Evolutionary conservation across 1,140 invertebrate species (phyloP).

Genomic region (Drosophila pseudoobscura): DNA sequence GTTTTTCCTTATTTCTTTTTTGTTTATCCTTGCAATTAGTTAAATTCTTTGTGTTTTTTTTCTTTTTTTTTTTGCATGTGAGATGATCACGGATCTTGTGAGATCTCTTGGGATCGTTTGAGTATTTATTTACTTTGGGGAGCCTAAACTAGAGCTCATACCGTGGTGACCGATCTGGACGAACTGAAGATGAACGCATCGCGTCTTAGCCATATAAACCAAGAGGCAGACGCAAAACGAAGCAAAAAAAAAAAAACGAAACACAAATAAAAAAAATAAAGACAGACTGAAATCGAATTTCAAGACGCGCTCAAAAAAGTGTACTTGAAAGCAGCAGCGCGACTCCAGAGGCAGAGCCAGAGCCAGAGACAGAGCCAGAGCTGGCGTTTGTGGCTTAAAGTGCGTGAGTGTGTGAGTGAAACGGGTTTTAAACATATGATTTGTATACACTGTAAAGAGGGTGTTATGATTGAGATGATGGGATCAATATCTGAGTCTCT

Average conservation of each 20-base stretch:
- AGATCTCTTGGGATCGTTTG: slow-evolving; percentile 29
- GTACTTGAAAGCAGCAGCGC: slow-evolving; percentile 56
- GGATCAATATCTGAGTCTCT: no score
- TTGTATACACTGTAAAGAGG: slow-evolving; percentile 40
- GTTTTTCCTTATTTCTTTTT: slow-evolving; percentile 2
- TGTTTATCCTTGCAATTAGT: slow-evolving; percentile 57
- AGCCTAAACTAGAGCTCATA: slow-evolving; percentile 82
- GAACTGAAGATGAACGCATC: slow-evolving; percentile 82
- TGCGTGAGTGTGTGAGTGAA: slow-evolving; percentile 57
- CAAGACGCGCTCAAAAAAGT: slow-evolving; percentile 28
- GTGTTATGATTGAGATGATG: no score
- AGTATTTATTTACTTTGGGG: slow-evolving; percentile 61
- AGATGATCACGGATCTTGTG: slow-evolving; percentile 4
- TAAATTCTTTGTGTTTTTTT: slow-evolving; percentile 21
- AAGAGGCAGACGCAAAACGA: slow-evolving; percentile 54
- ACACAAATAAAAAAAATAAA: slow-evolving; percentile 41
- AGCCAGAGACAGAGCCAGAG: slow-evolving; percentile 30
- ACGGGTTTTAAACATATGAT: slow-evolving; percentile 51
- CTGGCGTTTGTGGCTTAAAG: slow-evolving; percentile 38
- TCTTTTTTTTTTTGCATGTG: slow-evolving; percentile 22
- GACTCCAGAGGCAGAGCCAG: slow-evolving; percentile 50
- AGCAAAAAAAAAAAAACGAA: slow-evolving; percentile 35
- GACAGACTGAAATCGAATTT: slow-evolving; percentile 51
- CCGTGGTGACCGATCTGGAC: slow-evolving; percentile 83
- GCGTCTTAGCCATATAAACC: slow-evolving; percentile 82